Conservation (phyloP, 2,113 vertebrate species). For the Eclectus roratus region DNA sequence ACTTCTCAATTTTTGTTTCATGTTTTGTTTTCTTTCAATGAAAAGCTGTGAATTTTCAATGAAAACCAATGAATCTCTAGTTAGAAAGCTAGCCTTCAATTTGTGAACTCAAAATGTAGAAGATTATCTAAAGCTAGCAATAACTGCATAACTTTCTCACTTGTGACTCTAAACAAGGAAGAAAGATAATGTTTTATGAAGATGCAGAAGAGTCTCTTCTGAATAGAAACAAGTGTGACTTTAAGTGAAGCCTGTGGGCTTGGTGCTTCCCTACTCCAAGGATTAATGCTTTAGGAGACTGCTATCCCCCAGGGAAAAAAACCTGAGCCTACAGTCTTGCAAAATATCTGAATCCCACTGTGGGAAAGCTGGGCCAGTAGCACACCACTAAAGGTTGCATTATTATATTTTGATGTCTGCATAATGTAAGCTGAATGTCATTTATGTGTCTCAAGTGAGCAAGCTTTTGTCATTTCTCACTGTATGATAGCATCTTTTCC, state of each 20-base stretch:
- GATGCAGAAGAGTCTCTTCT: not conserved
- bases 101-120: not conserved
- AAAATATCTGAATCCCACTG: not conserved
- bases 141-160: not conserved
- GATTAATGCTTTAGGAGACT: not conserved
- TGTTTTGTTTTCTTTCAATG: not conserved
- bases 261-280: not conserved
- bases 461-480: not conserved
- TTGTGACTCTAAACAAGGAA: not conserved
- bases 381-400: not conserved
- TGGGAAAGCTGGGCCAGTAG: not conserved
- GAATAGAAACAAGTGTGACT: not conserved
- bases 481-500: not conserved
- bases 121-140: not conserved
- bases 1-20: not conserved
- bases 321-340: not conserved
- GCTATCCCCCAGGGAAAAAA: fast-evolving
- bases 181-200: not conserved
- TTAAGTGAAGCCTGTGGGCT: not conserved
- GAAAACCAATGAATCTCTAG: not conserved
- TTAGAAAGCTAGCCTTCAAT: not conserved
- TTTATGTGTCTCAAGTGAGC: not conserved
- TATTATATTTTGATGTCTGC: not conserved
- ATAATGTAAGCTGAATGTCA: not conserved
- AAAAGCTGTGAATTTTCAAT: not conserved